Evolutionary conservation across 1,140 invertebrate species (phyloP).

Genomic region (Heliconius melpomene): DNA sequence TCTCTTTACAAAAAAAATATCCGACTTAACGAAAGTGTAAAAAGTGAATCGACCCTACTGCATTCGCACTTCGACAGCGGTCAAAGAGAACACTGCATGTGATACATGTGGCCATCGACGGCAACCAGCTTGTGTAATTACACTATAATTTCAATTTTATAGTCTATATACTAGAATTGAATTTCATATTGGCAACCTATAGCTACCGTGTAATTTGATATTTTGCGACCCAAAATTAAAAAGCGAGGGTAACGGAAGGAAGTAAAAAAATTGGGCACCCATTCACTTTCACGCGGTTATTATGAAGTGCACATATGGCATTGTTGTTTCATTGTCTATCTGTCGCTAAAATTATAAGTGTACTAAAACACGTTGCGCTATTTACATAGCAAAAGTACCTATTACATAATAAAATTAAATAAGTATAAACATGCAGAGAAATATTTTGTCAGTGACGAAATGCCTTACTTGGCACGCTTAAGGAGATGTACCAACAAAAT

Average conservation of each 20-base stretch:
- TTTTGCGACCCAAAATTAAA: slow-evolving; percentile 68
- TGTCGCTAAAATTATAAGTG: neutral
- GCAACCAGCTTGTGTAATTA: slow-evolving; percentile 39
- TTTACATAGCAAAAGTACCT: neutral
- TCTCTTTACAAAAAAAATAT: slow-evolving; percentile 49
- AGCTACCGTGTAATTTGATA: slow-evolving; percentile 70
- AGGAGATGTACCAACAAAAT: neutral
- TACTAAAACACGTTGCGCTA: neutral
- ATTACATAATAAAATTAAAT: neutral
- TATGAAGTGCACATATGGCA: slow-evolving; percentile 61
- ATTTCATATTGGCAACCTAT: slow-evolving; percentile 21
- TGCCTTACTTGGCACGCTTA: neutral
- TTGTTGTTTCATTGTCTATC: slow-evolving; percentile 47
- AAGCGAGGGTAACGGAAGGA: slow-evolving; percentile 77
- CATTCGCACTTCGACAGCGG: slow-evolving; percentile 48
- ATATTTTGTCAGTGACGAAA: slow-evolving; percentile 1
- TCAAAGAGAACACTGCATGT: slow-evolving; percentile 66
- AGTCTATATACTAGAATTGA: slow-evolving; percentile 16
- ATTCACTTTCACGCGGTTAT: slow-evolving; percentile 72
- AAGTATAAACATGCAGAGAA: neutral
- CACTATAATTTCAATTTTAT: slow-evolving; percentile 36
- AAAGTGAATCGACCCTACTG: slow-evolving; percentile 48
- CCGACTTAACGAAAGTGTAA: slow-evolving; percentile 67
- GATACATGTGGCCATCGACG: slow-evolving; percentile 77
- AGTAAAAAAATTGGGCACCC: slow-evolving; percentile 73